These are phyloP conservation scores for Xyrichtys novacula DNA, from an alignment of 2,797 vertebrate species.

Conservation along the genomic window DNA sequence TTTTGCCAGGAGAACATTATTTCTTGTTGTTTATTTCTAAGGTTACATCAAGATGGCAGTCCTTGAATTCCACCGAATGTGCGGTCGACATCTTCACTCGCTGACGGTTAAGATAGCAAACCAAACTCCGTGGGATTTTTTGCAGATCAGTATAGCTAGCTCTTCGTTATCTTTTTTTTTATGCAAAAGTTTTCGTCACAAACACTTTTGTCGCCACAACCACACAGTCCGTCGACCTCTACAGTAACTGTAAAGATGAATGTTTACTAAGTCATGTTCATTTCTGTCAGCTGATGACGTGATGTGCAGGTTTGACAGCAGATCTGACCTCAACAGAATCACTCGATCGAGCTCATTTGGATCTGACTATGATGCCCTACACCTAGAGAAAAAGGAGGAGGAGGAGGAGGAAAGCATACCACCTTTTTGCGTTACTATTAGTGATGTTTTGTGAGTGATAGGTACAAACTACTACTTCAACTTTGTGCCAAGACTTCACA, in stretches of 20 bases:
- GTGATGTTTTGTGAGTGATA: constrained; percentile 48
- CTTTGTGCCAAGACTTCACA: constrained; percentile 77
- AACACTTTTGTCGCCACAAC: constrained; percentile 32
- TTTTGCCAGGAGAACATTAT: constrained; percentile 61
- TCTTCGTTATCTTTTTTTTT: constrained; percentile 58
- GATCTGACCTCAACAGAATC: constrained; percentile 55
- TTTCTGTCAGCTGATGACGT: constrained; percentile 38
- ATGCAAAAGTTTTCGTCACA: constrained; percentile 38
- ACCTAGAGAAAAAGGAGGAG: constrained; percentile 8
- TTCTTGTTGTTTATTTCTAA: constrained; percentile 58
- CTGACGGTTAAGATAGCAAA: constrained; percentile 56
- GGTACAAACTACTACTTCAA: constrained; percentile 60
- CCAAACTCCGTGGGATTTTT: constrained; percentile 64
- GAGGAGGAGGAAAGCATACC: constrained; percentile 23
- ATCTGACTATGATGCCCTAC: constrained; percentile 29
- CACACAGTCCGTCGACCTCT: constrained; percentile 36
- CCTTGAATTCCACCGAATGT: constrained; percentile 70
- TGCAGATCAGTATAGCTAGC: constrained; percentile 65
- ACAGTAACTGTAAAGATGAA: constrained; percentile 54
- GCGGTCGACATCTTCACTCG: constrained; percentile 51
- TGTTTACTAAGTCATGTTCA: constrained; percentile 55
- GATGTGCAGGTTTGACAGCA: constrained; percentile 34
- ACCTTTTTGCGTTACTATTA: constrained; percentile 26
- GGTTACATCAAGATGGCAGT: constrained; percentile 52
- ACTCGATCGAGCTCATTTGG: constrained; percentile 43